Percentiles rank a stretch among this genome's conserved stretches.
Evolutionary conservation across 1,140 invertebrate genomes (phyloP).

Genomic region (Drosophila burlai): DNA sequence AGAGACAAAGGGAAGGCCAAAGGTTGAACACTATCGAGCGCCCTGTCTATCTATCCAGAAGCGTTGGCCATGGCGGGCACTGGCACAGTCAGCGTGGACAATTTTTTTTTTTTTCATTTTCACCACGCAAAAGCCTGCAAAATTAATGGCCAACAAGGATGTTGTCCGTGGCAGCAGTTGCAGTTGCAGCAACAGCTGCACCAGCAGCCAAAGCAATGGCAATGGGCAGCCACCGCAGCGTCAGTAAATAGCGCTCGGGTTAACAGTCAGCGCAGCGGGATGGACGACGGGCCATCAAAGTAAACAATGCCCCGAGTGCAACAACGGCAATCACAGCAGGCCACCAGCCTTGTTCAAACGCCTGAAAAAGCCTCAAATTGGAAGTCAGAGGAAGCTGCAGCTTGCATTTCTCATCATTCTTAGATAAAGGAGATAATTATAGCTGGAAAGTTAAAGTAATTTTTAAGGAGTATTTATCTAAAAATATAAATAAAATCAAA

Average conservation of each 20-base stretch:
- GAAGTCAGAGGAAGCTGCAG: constrained; percentile 4
- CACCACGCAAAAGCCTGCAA: constrained; percentile 69
- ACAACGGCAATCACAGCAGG: constrained; percentile 49
- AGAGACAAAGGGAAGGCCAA: constrained; percentile 55
- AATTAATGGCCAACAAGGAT: constrained; percentile 79
- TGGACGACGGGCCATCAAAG: constrained; percentile 26
- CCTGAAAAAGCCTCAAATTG: constrained; percentile 21
- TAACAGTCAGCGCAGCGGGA: constrained; percentile 36
- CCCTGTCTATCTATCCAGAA: constrained; percentile 12
- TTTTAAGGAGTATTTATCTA: neutral
- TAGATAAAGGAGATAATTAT: neutral
- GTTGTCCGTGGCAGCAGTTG: constrained; percentile 58
- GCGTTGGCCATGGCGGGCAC: constrained; percentile 20
- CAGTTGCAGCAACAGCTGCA: constrained; percentile 16
- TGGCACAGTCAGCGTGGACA: constrained; percentile 16
- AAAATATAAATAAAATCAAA: neutral
- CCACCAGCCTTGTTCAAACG: constrained; percentile 18
- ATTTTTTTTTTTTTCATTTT: constrained; percentile 39
- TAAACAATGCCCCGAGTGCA: constrained; percentile 44
- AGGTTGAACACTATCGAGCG: constrained; percentile 48
- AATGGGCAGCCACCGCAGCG: constrained; percentile 26
- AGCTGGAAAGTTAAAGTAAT: neutral
- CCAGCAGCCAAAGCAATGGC: constrained; percentile 25
- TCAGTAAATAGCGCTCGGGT: constrained; percentile 37
- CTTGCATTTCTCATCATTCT: neutral